Conservation (phyloP, 1,140 invertebrate genomes). For the Drosophila mojavensis region DNA sequence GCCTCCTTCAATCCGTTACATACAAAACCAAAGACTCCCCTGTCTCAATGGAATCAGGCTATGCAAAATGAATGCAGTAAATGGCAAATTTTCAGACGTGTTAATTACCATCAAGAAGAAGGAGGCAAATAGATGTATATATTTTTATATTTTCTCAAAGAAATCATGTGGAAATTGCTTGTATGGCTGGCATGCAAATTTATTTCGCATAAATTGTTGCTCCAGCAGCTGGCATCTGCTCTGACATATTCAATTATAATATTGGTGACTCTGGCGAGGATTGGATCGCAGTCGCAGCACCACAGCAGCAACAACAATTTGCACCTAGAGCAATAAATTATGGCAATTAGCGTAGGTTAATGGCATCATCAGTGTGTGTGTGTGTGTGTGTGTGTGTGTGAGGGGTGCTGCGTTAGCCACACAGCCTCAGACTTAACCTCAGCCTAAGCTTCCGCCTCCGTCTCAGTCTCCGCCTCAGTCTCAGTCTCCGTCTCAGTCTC, state of each 20-base stretch:
- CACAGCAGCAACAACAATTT: conserved; percentile 16
- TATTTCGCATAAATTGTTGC: conserved; percentile 50
- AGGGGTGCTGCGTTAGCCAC: background rate
- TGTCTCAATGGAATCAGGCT: no score
- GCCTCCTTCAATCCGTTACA: no score
- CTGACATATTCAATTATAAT: conserved; percentile 48
- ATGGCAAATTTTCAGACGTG: conserved; percentile 24
- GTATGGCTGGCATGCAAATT: conserved; percentile 42
- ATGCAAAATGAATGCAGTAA: conserved; percentile 11
- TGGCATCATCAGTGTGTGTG: conserved; percentile 22
- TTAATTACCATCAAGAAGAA: conserved; percentile 25
- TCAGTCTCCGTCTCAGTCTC: background rate
- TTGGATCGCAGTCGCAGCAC: conserved; percentile 11
- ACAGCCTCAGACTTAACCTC: conserved; percentile 8
- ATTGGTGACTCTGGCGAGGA: conserved; percentile 35
- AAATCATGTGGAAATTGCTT: conserved; percentile 36
- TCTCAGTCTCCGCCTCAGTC: background rate
- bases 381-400: background rate
- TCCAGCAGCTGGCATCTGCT: conserved; percentile 31
- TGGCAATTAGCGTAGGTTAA: conserved; percentile 66
- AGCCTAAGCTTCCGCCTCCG: background rate
- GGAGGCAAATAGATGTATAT: conserved; percentile 2
- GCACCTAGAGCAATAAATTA: conserved; percentile 69
- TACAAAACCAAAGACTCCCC: no score
- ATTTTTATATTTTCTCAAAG: conserved; percentile 7